phyloP scores from a whole-genome alignment of 92 coral and sea anemone genomes.

The Virgularia gustaviana region DNA sequence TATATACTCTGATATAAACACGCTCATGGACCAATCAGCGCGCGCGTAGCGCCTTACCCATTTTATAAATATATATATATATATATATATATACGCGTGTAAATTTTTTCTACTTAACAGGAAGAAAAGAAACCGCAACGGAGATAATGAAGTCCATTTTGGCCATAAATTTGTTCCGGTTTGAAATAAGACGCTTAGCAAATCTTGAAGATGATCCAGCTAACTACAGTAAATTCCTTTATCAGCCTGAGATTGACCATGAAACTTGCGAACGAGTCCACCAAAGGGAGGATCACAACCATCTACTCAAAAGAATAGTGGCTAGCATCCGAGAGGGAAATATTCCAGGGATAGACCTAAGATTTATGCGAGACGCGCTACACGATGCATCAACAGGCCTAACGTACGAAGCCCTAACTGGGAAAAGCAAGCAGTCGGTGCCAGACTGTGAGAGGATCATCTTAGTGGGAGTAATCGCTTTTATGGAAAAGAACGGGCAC shows the following conservation, averaged over 20 bases:
- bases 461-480: conserved; percentile 56
- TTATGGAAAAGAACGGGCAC: conserved; percentile 44
- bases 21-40: too few relatives aligned
- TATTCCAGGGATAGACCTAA: conserved; percentile 20
- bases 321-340: conserved; percentile 24
- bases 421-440: conserved; percentile 66
- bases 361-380: conserved; percentile 12
- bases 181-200: conserved; percentile 33
- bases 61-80: too few relatives aligned
- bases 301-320: conserved; percentile 13
- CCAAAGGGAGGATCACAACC: conserved; percentile 17
- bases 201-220: conserved; percentile 45
- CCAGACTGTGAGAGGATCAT: conserved; percentile 69
- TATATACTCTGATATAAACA: too few relatives aligned
- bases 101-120: conserved; percentile 13
- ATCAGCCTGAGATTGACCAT: conserved; percentile 17
- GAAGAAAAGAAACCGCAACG: conserved; percentile 41
- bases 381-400: conserved; percentile 35
- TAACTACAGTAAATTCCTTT: conserved; percentile 14
- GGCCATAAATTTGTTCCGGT: conserved; percentile 48
- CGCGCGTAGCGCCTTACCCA: too few relatives aligned
- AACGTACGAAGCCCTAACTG: conserved; percentile 32
- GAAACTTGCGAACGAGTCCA: conserved; percentile 5
- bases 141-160: conserved; percentile 41
- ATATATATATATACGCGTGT: too few relatives aligned